These are phyloP conservation scores for Meda fulgida DNA, from an alignment of 2,797 vertebrate genomes.

Conservation along the genomic window DNA sequence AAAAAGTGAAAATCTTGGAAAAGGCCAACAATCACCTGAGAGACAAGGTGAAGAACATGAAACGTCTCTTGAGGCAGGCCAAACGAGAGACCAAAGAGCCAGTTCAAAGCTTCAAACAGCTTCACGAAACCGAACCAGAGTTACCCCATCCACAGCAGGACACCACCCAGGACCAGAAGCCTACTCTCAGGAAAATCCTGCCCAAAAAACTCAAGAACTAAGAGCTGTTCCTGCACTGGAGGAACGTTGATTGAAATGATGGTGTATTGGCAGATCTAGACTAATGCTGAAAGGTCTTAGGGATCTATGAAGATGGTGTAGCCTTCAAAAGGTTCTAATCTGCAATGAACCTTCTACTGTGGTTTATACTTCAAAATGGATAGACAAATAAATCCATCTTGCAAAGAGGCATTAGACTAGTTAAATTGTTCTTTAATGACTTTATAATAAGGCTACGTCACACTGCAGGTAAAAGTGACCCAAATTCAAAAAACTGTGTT, in stretches of 20 bases:
- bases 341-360: neutral
- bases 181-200: conserved; percentile 69
- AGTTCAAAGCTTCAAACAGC: conserved; percentile 76
- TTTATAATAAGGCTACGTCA: neutral
- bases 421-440: neutral
- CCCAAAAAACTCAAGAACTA: conserved; percentile 76
- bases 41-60: conserved; percentile 86
- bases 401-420: neutral
- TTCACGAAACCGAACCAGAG: conserved; percentile 72
- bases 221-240: conserved; percentile 5
- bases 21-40: conserved; percentile 84
- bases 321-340: conserved; percentile 3
- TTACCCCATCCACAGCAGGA: conserved; percentile 76
- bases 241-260: neutral
- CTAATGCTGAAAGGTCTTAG: neutral
- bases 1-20: conserved; percentile 82
- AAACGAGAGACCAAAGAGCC: conserved; percentile 78
- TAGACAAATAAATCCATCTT: neutral
- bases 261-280: neutral
- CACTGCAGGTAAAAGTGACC: neutral
- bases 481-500: neutral
- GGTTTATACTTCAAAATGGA: neutral
- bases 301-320: neutral
- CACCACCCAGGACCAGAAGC: conserved; percentile 74
- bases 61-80: conserved; percentile 81